Evolutionary conservation across 2,113 vertebrate genomes (phyloP).

Genomic region (Pithys albifrons): DNA sequence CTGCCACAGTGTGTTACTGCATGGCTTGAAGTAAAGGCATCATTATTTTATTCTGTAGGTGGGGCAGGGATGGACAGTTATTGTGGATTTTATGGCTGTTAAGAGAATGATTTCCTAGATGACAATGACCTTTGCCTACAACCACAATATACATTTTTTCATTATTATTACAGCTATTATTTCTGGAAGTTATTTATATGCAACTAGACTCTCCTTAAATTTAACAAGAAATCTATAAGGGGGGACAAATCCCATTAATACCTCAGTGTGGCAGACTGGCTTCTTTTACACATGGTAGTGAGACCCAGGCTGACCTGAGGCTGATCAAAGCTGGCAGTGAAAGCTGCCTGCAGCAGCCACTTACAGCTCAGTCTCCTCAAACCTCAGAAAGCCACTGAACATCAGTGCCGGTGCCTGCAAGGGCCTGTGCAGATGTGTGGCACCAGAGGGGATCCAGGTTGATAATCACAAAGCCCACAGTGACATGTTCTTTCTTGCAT

Average conservation of each 20-base stretch:
- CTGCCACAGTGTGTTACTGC: neutral
- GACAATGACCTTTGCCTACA: neutral
- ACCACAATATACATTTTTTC: neutral
- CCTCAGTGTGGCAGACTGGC: neutral
- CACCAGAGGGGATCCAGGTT: neutral
- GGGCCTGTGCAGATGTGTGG: neutral
- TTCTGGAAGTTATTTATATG: neutral
- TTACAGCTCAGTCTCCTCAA: neutral
- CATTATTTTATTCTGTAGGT: neutral
- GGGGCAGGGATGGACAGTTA: neutral
- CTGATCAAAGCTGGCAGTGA: neutral
- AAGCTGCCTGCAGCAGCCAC: neutral
- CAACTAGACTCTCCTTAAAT: neutral
- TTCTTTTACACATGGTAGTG: neutral
- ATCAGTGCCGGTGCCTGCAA: neutral
- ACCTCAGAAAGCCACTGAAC: neutral
- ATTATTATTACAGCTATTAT: neutral
- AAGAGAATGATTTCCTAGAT: neutral
- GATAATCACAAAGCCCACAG: neutral
- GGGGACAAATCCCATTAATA: neutral
- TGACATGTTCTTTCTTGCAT: neutral
- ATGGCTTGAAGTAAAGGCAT: neutral
- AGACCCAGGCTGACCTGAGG: neutral
- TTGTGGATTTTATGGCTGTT: neutral
- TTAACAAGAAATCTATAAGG: neutral